Evolutionary conservation across 2,113 vertebrate genomes (phyloP).

Genomic region (Pseudopipra pipra): DNA sequence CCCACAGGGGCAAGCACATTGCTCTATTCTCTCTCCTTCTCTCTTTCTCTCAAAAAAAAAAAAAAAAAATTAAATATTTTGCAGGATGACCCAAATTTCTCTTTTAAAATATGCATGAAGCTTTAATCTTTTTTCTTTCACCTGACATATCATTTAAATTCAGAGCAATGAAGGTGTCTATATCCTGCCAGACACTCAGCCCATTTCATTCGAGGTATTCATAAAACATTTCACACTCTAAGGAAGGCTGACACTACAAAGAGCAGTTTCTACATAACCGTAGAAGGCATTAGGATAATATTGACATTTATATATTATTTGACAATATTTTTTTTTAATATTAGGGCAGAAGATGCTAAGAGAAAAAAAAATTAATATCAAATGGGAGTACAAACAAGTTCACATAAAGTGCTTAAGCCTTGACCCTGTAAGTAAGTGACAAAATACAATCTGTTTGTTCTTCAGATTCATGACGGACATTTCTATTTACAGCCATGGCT

Average conservation of each 20-base stretch:
- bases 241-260: slow-evolving; percentile 25
- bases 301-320: neutral
- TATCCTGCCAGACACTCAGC: neutral
- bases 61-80: neutral
- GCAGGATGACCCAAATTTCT: slow-evolving; percentile 16
- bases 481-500: neutral
- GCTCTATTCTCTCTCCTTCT: neutral
- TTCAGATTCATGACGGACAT: no score
- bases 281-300: neutral
- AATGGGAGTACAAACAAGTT: neutral
- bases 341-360: neutral
- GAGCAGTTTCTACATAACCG: neutral
- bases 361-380: neutral
- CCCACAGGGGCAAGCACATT: fast-evolving
- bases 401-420: neutral
- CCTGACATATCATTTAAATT: slow-evolving; percentile 2
- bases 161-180: neutral
- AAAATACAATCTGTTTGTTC: neutral
- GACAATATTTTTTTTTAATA: neutral
- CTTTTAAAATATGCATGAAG: neutral
- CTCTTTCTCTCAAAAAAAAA: neutral
- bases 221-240: slow-evolving; percentile 17
- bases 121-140: slow-evolving; percentile 25
- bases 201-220: neutral
- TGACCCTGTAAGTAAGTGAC: neutral